These are phyloP conservation scores for Conopomorpha cramerella DNA, from an alignment of 1,140 invertebrate genomes.

Conservation along the genomic window DNA sequence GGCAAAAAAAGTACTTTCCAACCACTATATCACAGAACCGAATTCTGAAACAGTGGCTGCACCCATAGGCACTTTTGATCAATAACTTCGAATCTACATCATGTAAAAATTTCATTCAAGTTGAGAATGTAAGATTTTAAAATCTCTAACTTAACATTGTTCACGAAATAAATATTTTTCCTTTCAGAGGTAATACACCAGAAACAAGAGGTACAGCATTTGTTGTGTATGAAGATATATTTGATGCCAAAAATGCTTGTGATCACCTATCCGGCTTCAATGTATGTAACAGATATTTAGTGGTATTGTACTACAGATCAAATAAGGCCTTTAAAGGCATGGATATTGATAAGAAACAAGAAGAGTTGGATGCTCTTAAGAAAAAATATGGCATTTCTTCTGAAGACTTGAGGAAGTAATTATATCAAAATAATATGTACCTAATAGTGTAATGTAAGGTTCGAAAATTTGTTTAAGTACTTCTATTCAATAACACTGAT, in stretches of 20 bases:
- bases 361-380: slow-evolving; percentile 96
- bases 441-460: too few species aligned
- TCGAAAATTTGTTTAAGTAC: too few species aligned
- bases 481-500: too few species aligned
- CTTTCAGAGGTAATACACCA: slow-evolving; percentile 90
- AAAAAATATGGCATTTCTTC: slow-evolving; percentile 82
- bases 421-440: too few species aligned
- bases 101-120: too few species aligned
- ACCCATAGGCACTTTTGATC: too few species aligned
- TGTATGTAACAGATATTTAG: slow-evolving; percentile 97
- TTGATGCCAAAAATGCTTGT: slow-evolving; percentile 99
- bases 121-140: too few species aligned
- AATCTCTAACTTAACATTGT: slow-evolving; percentile 4
- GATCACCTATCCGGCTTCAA: slow-evolving; percentile 99
- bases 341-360: slow-evolving; percentile 95
- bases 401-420: slow-evolving; percentile 53
- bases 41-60: too few species aligned
- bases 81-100: too few species aligned
- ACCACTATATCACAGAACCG: too few species aligned
- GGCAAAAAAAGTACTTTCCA: too few species aligned
- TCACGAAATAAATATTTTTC: too few species aligned
- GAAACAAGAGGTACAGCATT: slow-evolving; percentile 98
- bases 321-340: slow-evolving; percentile 96
- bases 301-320: slow-evolving; percentile 95
- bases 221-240: slow-evolving; percentile 99